Base-by-base conservation (phyloP, 1,140 invertebrate species). In the Cyclina sinensis region DNA sequence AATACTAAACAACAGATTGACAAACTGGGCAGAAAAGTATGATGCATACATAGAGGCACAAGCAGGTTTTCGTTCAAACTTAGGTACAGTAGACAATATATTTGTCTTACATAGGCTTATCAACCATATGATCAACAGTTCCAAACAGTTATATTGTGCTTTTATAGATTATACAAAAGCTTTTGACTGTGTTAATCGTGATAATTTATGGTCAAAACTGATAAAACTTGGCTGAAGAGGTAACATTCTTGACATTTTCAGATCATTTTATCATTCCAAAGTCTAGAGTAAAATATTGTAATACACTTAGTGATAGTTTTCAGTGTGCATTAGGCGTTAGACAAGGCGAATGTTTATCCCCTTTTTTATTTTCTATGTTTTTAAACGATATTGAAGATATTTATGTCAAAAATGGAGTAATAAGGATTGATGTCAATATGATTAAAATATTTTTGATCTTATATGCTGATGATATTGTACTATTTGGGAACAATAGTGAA, bases 281-380 rank as follows among this genome's bases (percentile, higher is more conserved):
- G 37, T 76, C 65, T 1, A 82, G 80, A 62, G 54, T 90, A 27
- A 84, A 46, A 80, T 74, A 62, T 32, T 62, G 79, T 48, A 57
- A 59, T 62, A 21, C 27, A 37, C 24, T 80, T 16, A 89, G 83
- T 48, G 70, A 87, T 27, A 48, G 70, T 54, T 87, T 89, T 65
- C 27, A 18, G 18, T 39, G 54, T 62, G 21, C 30, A 16, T 21
- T 85, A 48, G 89, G 91, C 14, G 79, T 90, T 14, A 86, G 84
- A 51, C 91, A 91, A 85, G 89, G 89, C 24, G 89, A 91, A 65
- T 54, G 16, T 59, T 89, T 37, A 88, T 90, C 88, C 27, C 91
- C 91, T 9, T 74, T 91, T 57, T 46, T 90, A 16, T 90, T 88
- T 82, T 81, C 81, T 21, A 88, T 88, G 21, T n/a, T n/a, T n/a